Base-by-base conservation (phyloP, 2,113 vertebrate species). In the Camelus dromedarius region DNA sequence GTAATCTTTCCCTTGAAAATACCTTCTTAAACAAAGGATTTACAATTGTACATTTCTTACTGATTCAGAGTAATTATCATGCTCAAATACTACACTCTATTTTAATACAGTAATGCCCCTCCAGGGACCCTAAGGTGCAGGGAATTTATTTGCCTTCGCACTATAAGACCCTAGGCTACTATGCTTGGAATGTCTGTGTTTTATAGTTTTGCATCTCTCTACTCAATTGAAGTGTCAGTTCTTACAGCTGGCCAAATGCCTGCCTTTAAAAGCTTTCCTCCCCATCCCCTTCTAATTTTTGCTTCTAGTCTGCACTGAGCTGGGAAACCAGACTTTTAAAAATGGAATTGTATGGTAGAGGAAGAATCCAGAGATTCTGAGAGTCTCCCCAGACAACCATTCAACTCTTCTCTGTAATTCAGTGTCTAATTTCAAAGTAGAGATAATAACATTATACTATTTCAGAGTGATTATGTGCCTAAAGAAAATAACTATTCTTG, bases 351-450 rank as follows among this genome's bases (percentile, higher is more conserved):
- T 42, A 56, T 42, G 50, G 54, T 83, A 73, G 97, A 96, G 18
- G 69, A 89, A 86, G n/a, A 96, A 92, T 77, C 48, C 30, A 90
- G 35, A 58, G 8, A 83, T 80, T 58, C 38, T 70, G 42, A 66
- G 38, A 13, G 12, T 62, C n/a, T 95, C 79, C 77, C 54, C 76
- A 70, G 62, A 91, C 42, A 95, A 95, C 8, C 50, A 60, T 10
- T 94, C 30, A 95, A 85, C 28, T 56, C 56, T 84, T 92, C 50
- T 95, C 60, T 84, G 11, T 90, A 89, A 81, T 22, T 88, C 38
- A 81, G 72, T 86, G 42, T 97, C 89, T 91, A 85, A 95, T 64
- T 89, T 97, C 56, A 95, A 97, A 91, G 79, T 66, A 84, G 72
- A 93, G 89, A 91, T 62, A 75, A 82, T 32, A 79, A 82, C 52